Conservation (phyloP, 2,113 vertebrate species). For the Synchiropus splendidus region DNA sequence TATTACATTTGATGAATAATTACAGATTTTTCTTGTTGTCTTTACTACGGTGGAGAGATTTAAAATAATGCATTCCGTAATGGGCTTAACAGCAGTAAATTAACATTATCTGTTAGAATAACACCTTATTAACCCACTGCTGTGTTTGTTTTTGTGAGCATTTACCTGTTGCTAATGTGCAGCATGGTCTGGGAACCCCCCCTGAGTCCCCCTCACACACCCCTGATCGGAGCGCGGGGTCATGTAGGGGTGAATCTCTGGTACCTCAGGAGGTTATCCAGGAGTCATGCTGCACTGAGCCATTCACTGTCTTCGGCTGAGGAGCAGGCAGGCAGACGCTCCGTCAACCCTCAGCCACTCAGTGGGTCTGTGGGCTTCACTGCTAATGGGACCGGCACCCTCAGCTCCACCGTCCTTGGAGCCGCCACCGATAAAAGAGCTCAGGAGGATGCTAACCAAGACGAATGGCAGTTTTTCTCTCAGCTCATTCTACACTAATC, state of each 20-base stretch:
- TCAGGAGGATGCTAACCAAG: slow-evolving; percentile 73
- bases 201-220: slow-evolving; percentile 44
- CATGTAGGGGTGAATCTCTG: slow-evolving; percentile 70
- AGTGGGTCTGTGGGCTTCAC: slow-evolving; percentile 16
- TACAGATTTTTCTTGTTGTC: no score
- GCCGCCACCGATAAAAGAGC: slow-evolving; percentile 65
- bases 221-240: slow-evolving; percentile 62
- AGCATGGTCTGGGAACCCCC: slow-evolving; percentile 55
- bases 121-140: no score
- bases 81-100: no score
- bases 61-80: no score
- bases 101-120: background rate
- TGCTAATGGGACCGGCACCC: slow-evolving; percentile 57
- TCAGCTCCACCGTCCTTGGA: slow-evolving; percentile 56
- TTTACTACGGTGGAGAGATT: no score
- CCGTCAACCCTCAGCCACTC: slow-evolving; percentile 61
- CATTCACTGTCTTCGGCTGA: slow-evolving; percentile 64
- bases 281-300: slow-evolving; percentile 63
- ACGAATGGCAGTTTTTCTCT: slow-evolving; percentile 67
- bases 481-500: slow-evolving; percentile 70
- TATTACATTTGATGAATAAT: no score
- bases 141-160: slow-evolving; percentile 9
- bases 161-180: slow-evolving; percentile 43
- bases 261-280: slow-evolving; percentile 71
- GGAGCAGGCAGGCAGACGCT: slow-evolving; percentile 60